Evolutionary conservation across 1,140 invertebrate species (phyloP).

Genomic region (Drosophila sechellia): DNA sequence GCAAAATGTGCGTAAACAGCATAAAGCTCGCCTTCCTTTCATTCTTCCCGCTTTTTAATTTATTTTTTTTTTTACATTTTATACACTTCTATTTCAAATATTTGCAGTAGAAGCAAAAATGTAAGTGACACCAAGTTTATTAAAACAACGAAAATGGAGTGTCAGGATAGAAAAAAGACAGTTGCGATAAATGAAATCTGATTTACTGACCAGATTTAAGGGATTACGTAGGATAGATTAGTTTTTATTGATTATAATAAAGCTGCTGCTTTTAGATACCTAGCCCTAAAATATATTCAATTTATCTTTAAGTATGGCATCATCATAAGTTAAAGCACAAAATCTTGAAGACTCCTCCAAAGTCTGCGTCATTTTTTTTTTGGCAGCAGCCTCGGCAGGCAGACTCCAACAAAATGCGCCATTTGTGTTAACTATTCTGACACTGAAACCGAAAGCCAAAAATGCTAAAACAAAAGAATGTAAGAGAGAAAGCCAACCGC

Average conservation of each 20-base stretch:
- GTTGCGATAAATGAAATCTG: not conserved
- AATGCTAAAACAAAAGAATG: slow-evolving; percentile 14
- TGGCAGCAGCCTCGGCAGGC: slow-evolving; percentile 10
- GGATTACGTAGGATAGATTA: too few relatives aligned
- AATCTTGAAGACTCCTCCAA: not conserved
- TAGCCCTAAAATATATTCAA: too few relatives aligned
- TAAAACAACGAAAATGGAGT: slow-evolving; percentile 9
- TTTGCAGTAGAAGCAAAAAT: slow-evolving; percentile 29
- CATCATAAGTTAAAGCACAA: not conserved
- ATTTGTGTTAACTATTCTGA: slow-evolving; percentile 33
- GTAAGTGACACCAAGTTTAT: slow-evolving; percentile 37
- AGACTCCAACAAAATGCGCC: slow-evolving; percentile 20
- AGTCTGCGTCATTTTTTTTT: slow-evolving; percentile 10
- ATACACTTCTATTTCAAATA: slow-evolving; percentile 11
- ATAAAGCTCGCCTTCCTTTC: slow-evolving; percentile 47
- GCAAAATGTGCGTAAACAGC: slow-evolving; percentile 74
- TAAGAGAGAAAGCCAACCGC: slow-evolving; percentile 4
- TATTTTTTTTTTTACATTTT: not conserved
- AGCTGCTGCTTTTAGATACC: too few relatives aligned
- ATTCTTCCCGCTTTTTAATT: not conserved
- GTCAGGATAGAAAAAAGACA: not conserved
- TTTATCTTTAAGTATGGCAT: too few relatives aligned
- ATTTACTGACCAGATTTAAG: not conserved
- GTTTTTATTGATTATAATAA: not conserved
- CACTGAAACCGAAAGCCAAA: slow-evolving; percentile 51